A percentile compares a stretch with the other conserved stretches of the same genome.
phyloP scores from a whole-genome alignment of 2,888 invertebrate species.

The Isotomurus palustris region DNA sequence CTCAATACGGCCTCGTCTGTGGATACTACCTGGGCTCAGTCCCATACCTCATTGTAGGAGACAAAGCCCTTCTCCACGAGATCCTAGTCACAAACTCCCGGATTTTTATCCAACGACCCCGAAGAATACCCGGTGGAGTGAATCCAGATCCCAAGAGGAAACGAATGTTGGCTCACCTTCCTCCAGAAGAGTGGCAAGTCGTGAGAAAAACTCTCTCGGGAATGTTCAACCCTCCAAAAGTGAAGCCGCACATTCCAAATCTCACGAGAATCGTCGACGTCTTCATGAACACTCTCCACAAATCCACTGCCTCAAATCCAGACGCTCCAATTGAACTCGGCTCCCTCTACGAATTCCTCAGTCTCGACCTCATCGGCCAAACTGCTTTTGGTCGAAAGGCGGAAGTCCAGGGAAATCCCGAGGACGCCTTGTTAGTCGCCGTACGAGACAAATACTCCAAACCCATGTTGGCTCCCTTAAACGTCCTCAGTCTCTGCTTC shows the following conservation, averaged over 20 bases:
- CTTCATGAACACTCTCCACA: conserved; percentile 2
- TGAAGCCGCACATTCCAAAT: conserved; percentile 3
- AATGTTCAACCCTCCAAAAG: conserved; percentile 8
- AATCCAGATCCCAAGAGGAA: conserved; percentile 19
- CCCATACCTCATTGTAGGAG: conserved; percentile 14
- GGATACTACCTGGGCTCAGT: conserved; percentile 26
- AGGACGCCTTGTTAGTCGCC: conserved; percentile 13
- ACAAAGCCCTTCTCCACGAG: conserved; percentile 4
- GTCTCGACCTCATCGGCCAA: conserved; percentile 21
- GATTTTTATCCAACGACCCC: conserved; percentile 13
- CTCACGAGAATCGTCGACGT: background rate
- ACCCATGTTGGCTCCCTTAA: background rate
- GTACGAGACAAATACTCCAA: conserved; percentile 25
- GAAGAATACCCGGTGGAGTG: conserved; percentile 24
- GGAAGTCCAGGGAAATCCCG: conserved; percentile 12
- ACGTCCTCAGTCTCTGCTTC: conserved; percentile 12
- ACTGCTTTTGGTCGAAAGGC: conserved; percentile 19
- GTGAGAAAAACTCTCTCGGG: conserved; percentile 16
- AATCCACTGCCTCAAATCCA: background rate
- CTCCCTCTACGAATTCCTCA: conserved; percentile 10
- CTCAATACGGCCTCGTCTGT: conserved; percentile 7
- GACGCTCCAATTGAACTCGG: conserved; percentile 12
- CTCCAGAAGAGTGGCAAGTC: conserved; percentile 14
- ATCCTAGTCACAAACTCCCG: conserved; percentile 7
- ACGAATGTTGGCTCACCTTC: conserved; percentile 23